Base-by-base conservation (phyloP, 2,113 vertebrate species). In the Hippoglossus stenolepis region DNA sequence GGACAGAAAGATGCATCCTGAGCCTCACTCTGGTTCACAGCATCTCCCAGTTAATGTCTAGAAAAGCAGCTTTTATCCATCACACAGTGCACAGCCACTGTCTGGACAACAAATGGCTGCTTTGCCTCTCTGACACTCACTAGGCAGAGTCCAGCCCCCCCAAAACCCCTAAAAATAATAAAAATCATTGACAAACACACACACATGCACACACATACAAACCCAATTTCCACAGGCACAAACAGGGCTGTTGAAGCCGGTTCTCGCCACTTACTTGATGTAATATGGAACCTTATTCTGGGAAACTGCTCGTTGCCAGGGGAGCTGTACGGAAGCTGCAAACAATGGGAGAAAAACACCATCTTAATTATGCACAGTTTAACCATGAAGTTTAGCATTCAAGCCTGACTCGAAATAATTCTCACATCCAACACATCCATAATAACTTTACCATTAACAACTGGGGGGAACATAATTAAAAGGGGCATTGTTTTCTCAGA, bases 261-360 rank as follows among this genome's bases (percentile, higher is more conserved):
- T 80, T 83, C 70, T 80, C 8, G 28, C 84, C 90, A 96, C 96
- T 96, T 96, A 98, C 96, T 97, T 98, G 94, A 97, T 97, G 76
- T 97, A 98, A 90, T 98, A 98, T 82, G 97, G 96, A 84, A 97
- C 97, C 94, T 96, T 98, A 91, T 97, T 98, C 89, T 96, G 96
- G 70, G 96, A 97, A 80, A 97, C 95, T 57, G 96, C 96, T 63
- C 93, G 91, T 71, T 93, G 93, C 93, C 91, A 93, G 43, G 93
- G 93, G 64, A 92, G 95, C 94, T 97, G 96, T 43, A 98, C 97
- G 21, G 97, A 98, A 18, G 96, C 97, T 98, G 90, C 35, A 80
- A 77, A 57, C 54, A 57, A 57, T 57, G 8, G 47, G 35, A 31
- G 26, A 45, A 20, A 49, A 76, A 85, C 23, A 17, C 20, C 47